Base-by-base conservation (phyloP, 2,113 vertebrate species). In the Psilopsiagon aymara region DNA sequence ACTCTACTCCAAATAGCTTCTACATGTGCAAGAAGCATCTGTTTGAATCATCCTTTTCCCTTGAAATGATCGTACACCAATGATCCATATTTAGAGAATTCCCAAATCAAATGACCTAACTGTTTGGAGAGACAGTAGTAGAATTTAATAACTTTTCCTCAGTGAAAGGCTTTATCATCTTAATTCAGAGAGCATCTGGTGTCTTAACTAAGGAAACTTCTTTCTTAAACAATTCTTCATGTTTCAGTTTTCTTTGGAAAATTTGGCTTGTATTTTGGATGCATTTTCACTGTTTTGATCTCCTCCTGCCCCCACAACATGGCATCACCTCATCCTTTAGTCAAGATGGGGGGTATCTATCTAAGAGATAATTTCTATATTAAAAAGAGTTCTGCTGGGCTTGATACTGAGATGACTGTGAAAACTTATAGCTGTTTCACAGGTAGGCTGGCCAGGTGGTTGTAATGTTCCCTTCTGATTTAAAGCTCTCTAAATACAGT, bases 1-100 rank as follows among this genome's bases (percentile, higher is more conserved):
- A 84, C 83, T 87, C 19, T 39, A 25, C 69, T 95, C 46, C 51
- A 88, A 67, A 85, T 94, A 92, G 90, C 52, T 97, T 97, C 90
- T 94, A 64, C 88, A 93, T 91, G 83, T 95, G 94, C 43, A 68
- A 63, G 82, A 59, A 92, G 64, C 93, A 97, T 96, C 95, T 97
- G 94, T 93, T 95, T 49, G 37, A 93, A 46, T 90, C 81, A 91
- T 97, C 87, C 68, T 25, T 74, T 94, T 86, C 31, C n/a, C 35
- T 89, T 94, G 67, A 85, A 70, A 51, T 62, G 9, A 64, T 35
- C 46, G 16, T 37, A 10, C 41, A 43, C 62, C 7, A 55, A 55
- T 66, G 80, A 94, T 95, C 94, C 70, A 13, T 90, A 66, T 95
- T 86, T 77, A 88, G 82, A 90, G 53, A 86, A 87, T 88, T 87